phyloP scores from a whole-genome alignment of 2,113 vertebrate species.

The Pseudonaja textilis region DNA sequence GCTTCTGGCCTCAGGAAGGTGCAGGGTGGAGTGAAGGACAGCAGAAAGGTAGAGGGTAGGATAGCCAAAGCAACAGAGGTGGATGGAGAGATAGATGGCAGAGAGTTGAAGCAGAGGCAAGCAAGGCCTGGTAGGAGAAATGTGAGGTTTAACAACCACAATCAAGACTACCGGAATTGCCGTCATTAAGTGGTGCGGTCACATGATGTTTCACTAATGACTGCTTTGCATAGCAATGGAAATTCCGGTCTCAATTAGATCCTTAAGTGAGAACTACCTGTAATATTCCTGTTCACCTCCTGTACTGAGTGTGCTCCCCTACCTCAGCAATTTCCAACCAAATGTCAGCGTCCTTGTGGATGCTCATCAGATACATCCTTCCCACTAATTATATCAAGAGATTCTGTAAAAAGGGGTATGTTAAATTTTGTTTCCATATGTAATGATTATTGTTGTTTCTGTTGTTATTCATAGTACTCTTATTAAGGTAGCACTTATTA shows the following conservation, averaged over 20 bases:
- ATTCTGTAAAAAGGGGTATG: not conserved
- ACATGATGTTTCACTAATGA: not conserved
- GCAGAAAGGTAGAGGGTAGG: not conserved
- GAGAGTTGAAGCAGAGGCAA: not conserved
- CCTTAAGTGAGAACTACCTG: not conserved
- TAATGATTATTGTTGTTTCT: not conserved
- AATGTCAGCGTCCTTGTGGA: not conserved
- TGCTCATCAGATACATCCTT: not conserved
- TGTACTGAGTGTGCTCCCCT: not conserved
- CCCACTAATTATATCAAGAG: not conserved
- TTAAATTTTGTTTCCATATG: not conserved
- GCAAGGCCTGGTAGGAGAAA: not conserved
- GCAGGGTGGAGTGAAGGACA: not conserved
- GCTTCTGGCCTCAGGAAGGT: not conserved
- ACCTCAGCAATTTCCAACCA: not conserved
- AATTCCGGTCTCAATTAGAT: not conserved
- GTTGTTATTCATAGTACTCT: not conserved
- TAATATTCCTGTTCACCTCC: not conserved
- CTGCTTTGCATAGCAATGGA: not conserved
- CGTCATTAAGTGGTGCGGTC: not conserved
- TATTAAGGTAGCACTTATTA: not conserved
- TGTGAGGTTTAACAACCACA: not conserved
- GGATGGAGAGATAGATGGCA: not conserved
- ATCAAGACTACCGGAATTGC: not conserved
- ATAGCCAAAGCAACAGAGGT: not conserved